phyloP scores from a whole-genome alignment of 2,888 invertebrate genomes.

The Scelioninae gen. 2 region DNA sequence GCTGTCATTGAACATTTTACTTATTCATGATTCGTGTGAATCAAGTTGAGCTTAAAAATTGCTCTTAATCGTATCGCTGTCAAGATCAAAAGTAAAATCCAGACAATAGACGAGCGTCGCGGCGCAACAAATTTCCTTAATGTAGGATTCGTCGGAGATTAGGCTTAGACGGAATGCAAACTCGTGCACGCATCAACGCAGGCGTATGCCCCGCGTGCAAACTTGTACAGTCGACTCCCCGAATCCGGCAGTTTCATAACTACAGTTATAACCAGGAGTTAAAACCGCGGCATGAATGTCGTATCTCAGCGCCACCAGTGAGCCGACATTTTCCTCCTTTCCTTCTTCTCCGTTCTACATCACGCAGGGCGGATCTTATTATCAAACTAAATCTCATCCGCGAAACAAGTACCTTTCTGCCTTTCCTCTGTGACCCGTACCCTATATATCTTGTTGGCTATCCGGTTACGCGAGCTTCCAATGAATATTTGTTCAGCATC shows the following conservation, averaged over 20 bases:
- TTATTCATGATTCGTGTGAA: too few relatives aligned
- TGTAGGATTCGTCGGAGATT: conserved; percentile 49
- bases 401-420: conserved; percentile 68
- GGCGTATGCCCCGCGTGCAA: conserved; percentile 44
- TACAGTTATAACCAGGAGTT: conserved; percentile 74
- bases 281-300: conserved; percentile 75
- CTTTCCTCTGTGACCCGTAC: conserved; percentile 56
- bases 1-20: too few relatives aligned
- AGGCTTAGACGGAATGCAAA: conserved; percentile 57
- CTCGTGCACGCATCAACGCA: conserved; percentile 50
- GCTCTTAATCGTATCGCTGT: conserved; percentile 6
- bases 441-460: conserved; percentile 58
- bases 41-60: neutral
- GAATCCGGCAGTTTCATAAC: conserved; percentile 73
- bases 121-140: conserved; percentile 50
- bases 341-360: conserved; percentile 58
- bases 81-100: conserved; percentile 29
- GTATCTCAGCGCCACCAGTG: conserved; percentile 70
- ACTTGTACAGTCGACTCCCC: conserved; percentile 61
- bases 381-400: conserved; percentile 73
- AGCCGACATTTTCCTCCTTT: conserved; percentile 62
- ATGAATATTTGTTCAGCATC: conserved; percentile 48
- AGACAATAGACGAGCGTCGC: conserved; percentile 33
- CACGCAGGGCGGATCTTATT: conserved; percentile 71
- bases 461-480: conserved; percentile 58